Evolutionary conservation across 1,140 invertebrate genomes (phyloP).

Genomic region (Drosophila ironensis): DNA sequence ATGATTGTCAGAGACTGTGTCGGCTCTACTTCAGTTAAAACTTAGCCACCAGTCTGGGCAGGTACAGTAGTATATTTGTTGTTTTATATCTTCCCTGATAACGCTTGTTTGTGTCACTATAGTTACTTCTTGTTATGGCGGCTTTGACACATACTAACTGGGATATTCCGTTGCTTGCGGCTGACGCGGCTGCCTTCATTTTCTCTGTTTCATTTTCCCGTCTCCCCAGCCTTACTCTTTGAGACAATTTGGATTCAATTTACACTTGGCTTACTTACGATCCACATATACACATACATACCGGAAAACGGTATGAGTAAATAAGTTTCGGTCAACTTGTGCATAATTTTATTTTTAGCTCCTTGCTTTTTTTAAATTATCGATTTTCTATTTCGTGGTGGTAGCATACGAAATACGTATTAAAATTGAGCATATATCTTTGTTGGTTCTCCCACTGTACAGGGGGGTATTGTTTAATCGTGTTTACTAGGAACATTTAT

Average conservation of each 20-base stretch:
- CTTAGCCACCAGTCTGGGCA: no score
- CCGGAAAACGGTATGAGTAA: neutral
- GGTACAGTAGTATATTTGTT: no score
- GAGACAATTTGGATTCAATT: constrained; percentile 52
- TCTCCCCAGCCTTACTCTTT: constrained; percentile 10
- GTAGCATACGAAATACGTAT: no score
- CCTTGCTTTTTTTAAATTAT: constrained; percentile 67
- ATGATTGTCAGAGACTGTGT: no score
- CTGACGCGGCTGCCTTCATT: constrained; percentile 22
- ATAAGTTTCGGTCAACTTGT: constrained; percentile 17
- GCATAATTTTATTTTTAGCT: constrained; percentile 60
- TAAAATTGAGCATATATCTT: no score
- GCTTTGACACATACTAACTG: constrained; percentile 54
- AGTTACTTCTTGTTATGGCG: constrained; percentile 13
- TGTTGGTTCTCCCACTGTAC: no score
- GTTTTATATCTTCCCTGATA: neutral
- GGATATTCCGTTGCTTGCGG: constrained; percentile 55
- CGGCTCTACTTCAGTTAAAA: no score
- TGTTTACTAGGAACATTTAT: no score
- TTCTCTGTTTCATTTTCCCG: neutral
- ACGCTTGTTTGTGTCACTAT: constrained; percentile 10
- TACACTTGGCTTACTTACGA: constrained; percentile 61
- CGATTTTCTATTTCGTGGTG: constrained; percentile 39
- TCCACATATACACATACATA: constrained; percentile 5
- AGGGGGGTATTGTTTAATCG: no score